These are phyloP conservation scores for Thermophis baileyi DNA, from an alignment of 2,113 vertebrate genomes.

Conservation along the genomic window DNA sequence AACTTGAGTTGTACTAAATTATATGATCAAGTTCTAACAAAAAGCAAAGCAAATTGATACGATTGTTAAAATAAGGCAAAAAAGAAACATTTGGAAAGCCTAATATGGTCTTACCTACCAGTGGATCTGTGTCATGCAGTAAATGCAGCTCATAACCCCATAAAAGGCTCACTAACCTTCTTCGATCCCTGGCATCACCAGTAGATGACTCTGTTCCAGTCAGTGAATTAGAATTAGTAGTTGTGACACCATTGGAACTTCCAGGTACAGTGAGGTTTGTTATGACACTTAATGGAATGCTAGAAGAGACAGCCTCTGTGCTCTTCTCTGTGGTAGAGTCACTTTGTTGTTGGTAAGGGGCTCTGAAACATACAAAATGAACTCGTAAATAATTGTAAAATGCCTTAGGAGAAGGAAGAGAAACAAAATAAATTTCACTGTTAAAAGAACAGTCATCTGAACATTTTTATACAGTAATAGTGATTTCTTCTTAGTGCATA, in stretches of 20 bases:
- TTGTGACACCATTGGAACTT: constrained; percentile 61
- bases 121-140: not conserved
- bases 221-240: constrained; percentile 45
- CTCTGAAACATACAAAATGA: constrained; percentile 67
- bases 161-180: constrained; percentile 65
- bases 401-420: too few species aligned
- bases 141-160: not conserved
- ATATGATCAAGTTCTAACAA: not conserved
- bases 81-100: not conserved
- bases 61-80: not conserved
- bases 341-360: constrained; percentile 67
- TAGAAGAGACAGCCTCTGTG: constrained; percentile 57
- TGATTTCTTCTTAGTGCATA: not conserved
- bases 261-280: constrained; percentile 63
- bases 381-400: constrained; percentile 4
- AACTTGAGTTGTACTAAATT: not conserved
- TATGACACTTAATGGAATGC: constrained; percentile 72
- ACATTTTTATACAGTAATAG: not conserved
- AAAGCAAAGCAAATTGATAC: not conserved
- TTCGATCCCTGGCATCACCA: constrained; percentile 69
- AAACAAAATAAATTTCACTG: not conserved
- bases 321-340: constrained; percentile 68
- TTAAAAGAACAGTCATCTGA: not conserved
- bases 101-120: not conserved
- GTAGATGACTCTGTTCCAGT: constrained; percentile 64